phyloP scores from a whole-genome alignment of 2,113 vertebrate genomes.

The Coturnix japonica region DNA sequence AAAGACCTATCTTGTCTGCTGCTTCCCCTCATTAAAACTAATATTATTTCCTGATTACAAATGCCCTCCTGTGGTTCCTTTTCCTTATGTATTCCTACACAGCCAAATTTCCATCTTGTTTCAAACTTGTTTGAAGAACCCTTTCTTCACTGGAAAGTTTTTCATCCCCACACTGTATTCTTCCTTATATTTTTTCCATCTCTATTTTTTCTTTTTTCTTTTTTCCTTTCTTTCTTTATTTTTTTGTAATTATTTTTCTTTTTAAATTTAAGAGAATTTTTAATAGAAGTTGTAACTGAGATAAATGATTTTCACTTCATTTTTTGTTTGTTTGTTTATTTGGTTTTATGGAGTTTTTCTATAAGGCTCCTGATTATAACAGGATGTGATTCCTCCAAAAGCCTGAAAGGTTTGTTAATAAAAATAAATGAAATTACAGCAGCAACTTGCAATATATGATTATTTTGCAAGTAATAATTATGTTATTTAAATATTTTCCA shows the following conservation, averaged over 20 bases:
- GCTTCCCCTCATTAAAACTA: constrained; percentile 36
- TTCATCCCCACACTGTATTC: not conserved
- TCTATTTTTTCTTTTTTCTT: not conserved
- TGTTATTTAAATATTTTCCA: not conserved
- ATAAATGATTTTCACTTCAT: not conserved
- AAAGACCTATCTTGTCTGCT: constrained; percentile 43
- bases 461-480: not conserved
- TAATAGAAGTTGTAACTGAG: not conserved
- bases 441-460: not conserved
- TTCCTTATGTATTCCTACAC: not conserved
- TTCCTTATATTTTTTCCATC: not conserved
- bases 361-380: not conserved
- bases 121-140: constrained; percentile 20
- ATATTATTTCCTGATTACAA: constrained; percentile 54
- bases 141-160: constrained; percentile 7
- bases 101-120: constrained; percentile 6
- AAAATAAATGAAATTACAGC: not conserved
- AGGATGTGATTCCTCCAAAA: not conserved
- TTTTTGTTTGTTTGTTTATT: not conserved
- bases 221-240: not conserved
- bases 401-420: not conserved
- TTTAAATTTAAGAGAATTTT: not conserved
- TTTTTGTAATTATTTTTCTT: not conserved
- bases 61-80: constrained; percentile 14
- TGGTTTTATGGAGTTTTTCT: not conserved